Evolutionary conservation across 2,113 vertebrate species (phyloP), one percentile per base, ranked within the genome.

Genomic region (Gallinago media): DNA sequence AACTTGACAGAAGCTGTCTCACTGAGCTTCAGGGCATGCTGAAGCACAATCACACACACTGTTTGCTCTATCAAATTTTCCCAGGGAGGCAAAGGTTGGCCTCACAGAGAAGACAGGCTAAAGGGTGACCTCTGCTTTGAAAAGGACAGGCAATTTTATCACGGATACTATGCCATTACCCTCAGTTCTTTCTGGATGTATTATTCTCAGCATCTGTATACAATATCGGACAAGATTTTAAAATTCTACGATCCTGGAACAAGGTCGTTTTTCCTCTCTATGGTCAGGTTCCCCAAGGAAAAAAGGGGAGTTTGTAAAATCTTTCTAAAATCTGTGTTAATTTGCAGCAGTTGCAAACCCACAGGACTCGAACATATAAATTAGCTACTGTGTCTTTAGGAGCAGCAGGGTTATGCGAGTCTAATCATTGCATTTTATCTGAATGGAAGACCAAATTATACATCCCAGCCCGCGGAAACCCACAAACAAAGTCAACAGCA

Each of bases 391-490:
- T 40, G 1, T 34, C 58, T 65, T 66, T 56, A 84, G 42, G 20
- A 55, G 58, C 40, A 74, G 78, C 55, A 88, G 50, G 46, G 62
- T 31, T 62, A 9, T 8, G 12, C 6, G 22, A 36, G 36, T 49
- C 87, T 66, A 7, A 72, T 54, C 7, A 29, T 19, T 44, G 36
- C 21, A 44, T 76, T 82, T 72, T 25, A 83, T 85, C 42, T 89
- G 88, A 91, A 79, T 26, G 40, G 40, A 92, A 85, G 54, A 82
- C 20, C 46, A 83, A 89, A 85, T 89, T 85, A 89, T 29, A 88
- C 3, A 4, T 54, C 50, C 25, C 67, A 62, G 82, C 3, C 54
- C 26, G 42, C 1, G 13, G 63, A 95, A 93, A 93, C 65, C 18
- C 32, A 2, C 65, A 63, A 36, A 54, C 36, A 71, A 76, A 88